These are phyloP conservation scores for Macropus fuliginosus DNA, from an alignment of 2,797 vertebrate species.

Conservation along the genomic window DNA sequence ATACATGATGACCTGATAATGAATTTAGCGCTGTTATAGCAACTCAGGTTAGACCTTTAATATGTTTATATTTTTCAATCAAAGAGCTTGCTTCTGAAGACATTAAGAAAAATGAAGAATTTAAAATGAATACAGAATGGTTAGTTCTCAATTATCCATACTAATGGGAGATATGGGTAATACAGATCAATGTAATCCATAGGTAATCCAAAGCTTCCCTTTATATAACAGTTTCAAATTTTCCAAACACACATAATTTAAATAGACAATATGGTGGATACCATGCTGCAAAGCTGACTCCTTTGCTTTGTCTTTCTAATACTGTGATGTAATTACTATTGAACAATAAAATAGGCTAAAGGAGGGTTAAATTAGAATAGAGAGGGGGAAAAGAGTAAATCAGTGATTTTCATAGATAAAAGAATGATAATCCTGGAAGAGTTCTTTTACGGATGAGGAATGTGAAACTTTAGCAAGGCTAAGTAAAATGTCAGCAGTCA, in stretches of 20 bases:
- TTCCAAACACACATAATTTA: background rate
- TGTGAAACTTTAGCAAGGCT: background rate
- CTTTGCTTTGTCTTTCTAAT: conserved; percentile 41
- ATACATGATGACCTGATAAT: background rate
- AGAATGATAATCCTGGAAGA: background rate
- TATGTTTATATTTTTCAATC: background rate
- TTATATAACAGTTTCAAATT: conserved; percentile 15
- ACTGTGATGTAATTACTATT: background rate
- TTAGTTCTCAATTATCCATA: conserved; percentile 4
- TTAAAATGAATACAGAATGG: background rate
- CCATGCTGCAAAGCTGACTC: background rate
- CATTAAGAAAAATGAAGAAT: conserved; percentile 29
- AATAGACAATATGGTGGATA: conserved; percentile 27
- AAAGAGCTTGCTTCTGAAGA: conserved; percentile 26
- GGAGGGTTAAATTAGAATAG: background rate
- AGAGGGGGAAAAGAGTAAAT: background rate
- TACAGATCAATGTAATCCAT: background rate
- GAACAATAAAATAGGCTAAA: conserved; percentile 45
- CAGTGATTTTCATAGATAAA: background rate
- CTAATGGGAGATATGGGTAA: background rate
- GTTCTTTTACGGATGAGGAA: background rate
- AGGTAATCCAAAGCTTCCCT: conserved; percentile 18
- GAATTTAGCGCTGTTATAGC: background rate
- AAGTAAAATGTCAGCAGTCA: background rate
- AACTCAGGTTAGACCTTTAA: background rate